Percentiles rank a stretch among this genome's conserved stretches.
Evolutionary conservation across 2,888 invertebrate species (phyloP).

Genomic region (Heterodera filipjevi): DNA sequence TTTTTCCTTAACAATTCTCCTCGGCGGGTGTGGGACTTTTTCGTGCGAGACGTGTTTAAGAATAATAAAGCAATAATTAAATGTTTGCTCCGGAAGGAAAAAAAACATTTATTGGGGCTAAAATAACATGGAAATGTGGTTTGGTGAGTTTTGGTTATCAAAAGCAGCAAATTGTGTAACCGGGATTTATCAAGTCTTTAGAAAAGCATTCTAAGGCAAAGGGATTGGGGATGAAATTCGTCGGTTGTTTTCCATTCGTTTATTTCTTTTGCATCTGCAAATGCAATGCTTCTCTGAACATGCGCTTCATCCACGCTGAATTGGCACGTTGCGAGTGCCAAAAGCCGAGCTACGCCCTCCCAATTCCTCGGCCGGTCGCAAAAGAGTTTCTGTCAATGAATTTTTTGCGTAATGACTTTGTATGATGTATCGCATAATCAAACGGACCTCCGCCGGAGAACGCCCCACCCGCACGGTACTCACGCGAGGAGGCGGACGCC

Average conservation of each 20-base stretch:
- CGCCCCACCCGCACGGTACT: conserved; percentile 13
- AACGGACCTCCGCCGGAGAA: conserved; percentile 12
- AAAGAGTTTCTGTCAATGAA: conserved; percentile 13
- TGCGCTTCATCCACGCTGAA: conserved; percentile 14
- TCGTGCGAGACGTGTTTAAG: too few species aligned
- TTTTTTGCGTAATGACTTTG: neutral
- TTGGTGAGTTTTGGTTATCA: neutral
- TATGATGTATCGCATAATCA: neutral
- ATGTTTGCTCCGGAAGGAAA: too few species aligned
- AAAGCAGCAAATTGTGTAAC: neutral
- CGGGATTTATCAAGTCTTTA: neutral
- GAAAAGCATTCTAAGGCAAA: neutral
- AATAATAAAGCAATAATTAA: too few species aligned
- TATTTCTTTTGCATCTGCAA: neutral
- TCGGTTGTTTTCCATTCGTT: neutral
- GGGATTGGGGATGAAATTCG: neutral
- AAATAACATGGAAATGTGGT: neutral
- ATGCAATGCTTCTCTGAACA: neutral
- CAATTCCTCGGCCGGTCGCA: conserved; percentile 35
- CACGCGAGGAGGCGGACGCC: conserved; percentile 33
- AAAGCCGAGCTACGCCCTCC: conserved; percentile 33
- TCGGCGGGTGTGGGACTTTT: too few species aligned
- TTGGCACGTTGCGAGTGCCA: conserved; percentile 33
- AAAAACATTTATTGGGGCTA: neutral
- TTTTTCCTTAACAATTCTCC: too few species aligned